Evolutionary conservation across 1,140 invertebrate species (phyloP).

Genomic region (Holotrichia oblita): DNA sequence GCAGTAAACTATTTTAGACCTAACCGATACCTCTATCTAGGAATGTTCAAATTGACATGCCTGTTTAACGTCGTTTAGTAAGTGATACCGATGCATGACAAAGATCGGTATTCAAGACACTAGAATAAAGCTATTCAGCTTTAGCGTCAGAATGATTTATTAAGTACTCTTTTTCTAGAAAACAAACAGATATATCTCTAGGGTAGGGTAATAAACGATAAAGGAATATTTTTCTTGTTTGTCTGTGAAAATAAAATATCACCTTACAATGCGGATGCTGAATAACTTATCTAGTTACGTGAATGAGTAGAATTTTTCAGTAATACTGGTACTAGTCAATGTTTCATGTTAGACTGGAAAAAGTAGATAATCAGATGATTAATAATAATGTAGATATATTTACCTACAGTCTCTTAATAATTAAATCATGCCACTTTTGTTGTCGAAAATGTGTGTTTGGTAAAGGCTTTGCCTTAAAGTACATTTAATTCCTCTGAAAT

Average conservation of each 20-base stretch:
- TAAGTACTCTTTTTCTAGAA: not conserved
- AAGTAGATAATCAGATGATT: no score
- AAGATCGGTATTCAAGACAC: not conserved
- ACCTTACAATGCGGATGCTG: not conserved
- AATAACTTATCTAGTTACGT: not conserved
- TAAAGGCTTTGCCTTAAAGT: no score
- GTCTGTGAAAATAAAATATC: not conserved
- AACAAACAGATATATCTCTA: not conserved
- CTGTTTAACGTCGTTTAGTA: conserved; percentile 31
- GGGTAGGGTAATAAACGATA: conserved; percentile 1
- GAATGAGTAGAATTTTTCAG: not conserved
- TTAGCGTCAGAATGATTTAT: not conserved
- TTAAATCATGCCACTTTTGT: no score
- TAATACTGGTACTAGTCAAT: not conserved
- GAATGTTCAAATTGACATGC: conserved; percentile 21
- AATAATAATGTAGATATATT: no score
- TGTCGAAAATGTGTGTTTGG: no score
- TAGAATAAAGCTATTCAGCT: not conserved
- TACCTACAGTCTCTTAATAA: no score
- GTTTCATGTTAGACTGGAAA: no score
- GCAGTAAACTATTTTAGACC: conserved; percentile 9
- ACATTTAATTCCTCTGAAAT: no score
- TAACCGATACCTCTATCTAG: conserved; percentile 21
- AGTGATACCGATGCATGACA: not conserved
- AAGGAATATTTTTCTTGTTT: not conserved